phyloP scores from a whole-genome alignment of 2,797 vertebrate genomes.

The Cuculus canorus region DNA sequence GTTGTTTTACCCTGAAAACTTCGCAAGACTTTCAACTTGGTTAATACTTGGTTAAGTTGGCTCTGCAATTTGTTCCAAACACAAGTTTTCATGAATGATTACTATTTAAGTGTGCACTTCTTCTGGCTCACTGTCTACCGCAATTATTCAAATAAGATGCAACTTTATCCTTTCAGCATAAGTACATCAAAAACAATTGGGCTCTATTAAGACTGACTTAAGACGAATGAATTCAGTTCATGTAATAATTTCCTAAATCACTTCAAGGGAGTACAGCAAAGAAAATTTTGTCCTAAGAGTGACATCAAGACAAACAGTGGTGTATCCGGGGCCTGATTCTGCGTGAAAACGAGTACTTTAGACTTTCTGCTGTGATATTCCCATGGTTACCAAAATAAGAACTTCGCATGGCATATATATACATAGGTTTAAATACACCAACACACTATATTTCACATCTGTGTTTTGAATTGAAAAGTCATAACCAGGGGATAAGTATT shows the following conservation, averaged over 20 bases:
- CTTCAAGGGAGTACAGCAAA: neutral
- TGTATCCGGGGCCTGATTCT: neutral
- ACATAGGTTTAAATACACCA: neutral
- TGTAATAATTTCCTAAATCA: conserved; percentile 46
- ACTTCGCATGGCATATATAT: accelerated
- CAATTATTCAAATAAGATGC: conserved; percentile 64
- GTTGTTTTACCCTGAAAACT: neutral
- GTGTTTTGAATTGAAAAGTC: neutral
- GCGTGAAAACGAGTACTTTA: accelerated
- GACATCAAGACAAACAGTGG: conserved; percentile 1
- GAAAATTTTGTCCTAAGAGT: conserved; percentile 29
- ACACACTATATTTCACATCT: neutral
- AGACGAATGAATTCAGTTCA: conserved; percentile 32
- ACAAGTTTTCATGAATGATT: conserved; percentile 21
- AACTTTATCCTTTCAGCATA: conserved; percentile 67
- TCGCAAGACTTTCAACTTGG: neutral
- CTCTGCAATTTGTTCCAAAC: neutral
- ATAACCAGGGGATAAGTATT: accelerated
- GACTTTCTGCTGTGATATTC: neutral
- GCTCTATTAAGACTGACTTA: conserved; percentile 61
- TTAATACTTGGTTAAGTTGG: neutral
- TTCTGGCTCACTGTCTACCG: conserved; percentile 20
- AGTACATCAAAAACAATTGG: conserved; percentile 64
- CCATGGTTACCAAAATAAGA: accelerated
- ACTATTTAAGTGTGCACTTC: conserved; percentile 11